Evolutionary conservation across 2,888 invertebrate species (phyloP), one percentile per base, ranked within the genome.

Genomic region (Galerucella pusilla): DNA sequence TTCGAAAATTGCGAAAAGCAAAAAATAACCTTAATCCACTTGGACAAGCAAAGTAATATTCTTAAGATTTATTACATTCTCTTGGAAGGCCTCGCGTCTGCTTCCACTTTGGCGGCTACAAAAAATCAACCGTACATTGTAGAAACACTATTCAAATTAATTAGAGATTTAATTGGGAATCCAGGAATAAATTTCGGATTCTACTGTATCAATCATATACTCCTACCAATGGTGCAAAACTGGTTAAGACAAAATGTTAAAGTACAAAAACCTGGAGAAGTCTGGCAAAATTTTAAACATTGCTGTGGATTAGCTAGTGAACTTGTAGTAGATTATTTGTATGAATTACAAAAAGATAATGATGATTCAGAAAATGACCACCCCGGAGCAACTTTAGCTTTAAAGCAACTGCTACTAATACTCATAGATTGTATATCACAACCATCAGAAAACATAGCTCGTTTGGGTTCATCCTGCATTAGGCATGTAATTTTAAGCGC

Each of bases 251-350:
- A 93, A 85, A 87, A 87, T 73, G 74, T 75, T 10, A 89, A 89
- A 80, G 91, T 93, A 7, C 92, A 92, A 80, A 90, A 93, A 78
- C 91, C 94, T 78, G 93, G 94, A 92, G 93, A 94, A 79, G 92
- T 94, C 68, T 94, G 95, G 86, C 93, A 96, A 78, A 97, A 97
- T 87, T 97, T 97, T 84, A 97, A 97, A 85, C 97, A 98, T 85
- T 97, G 96, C 85, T 96, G 96, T 84, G 97, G 98, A 10, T 92
- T 97, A 88, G 94, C 96, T 12, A 96, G 97, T 0, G 97, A 98
- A 84, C 90, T 97, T 46, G 93, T 97, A 52, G 97, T 97, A 0
- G 93, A 96, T 83, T 96, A 96, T 81, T 88, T 97, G 52, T 92
- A 93, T 80, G 92, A 93, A 82, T 90, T 96, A 54, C 92, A 94